Base-by-base conservation (phyloP, 2,888 invertebrate genomes). In the Lymantria monacha region DNA sequence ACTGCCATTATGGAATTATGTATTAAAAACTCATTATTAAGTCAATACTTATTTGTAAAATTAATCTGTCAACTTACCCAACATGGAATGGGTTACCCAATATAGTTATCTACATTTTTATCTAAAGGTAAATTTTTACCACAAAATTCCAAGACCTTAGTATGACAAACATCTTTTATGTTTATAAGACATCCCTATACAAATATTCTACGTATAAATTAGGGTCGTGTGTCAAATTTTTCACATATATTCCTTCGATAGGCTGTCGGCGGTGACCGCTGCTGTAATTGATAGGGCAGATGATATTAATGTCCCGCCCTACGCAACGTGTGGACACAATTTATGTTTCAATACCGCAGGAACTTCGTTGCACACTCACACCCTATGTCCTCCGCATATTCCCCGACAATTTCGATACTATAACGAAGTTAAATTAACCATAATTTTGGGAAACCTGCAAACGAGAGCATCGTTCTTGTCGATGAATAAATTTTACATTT, bases 261-360 rank as follows among this genome's bases (percentile, higher is more conserved):
- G 74, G 74, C 71, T 76, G 79, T 83, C 79, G 73, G 58, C 70
- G 75, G 77, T 81, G 81, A 83, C 84, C 86, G 76, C 79, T 44
- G 62, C 55, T 69, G 76, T 86, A 87, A 87, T 87, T 87, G 85
- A 87, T 87, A 83, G 85, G 83, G 81, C 84, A 81, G 77, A 78
- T 77, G 81, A 85, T 86, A 85, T 86, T 86, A 85, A 85, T 84
- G 82, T 76, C 74, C 72, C 67, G 54, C 75, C 76, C 66, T 61
- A 61, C 61, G 67, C 78, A 81, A 76, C 78, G 81, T 76, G 83
- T 83, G 83, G 70, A 68, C 79, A 71, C 78, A 83, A 86, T 85
- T 85, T 87, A 86, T 86, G 78, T 79, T 73, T 74, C 79, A 79
- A 83, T 82, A 80, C 79, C 72, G 66, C 74, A 74, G 58, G 44